Conservation (phyloP, 1,140 invertebrate genomes). For the Lerema accius region DNA sequence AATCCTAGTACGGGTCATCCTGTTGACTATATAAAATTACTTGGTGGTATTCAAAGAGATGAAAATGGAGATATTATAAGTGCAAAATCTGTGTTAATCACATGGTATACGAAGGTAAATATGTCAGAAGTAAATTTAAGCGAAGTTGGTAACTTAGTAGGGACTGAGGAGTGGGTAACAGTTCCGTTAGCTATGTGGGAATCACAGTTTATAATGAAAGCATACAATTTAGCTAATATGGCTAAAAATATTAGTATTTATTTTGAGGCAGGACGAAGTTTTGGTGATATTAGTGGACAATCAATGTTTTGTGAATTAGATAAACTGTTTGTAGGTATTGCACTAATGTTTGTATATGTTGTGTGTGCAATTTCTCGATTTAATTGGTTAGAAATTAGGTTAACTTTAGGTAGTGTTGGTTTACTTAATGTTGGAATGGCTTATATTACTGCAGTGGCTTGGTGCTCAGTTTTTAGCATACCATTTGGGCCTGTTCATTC, state of each 20-base stretch:
- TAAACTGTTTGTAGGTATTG: slow-evolving; percentile 86
- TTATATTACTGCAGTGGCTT: slow-evolving; percentile 87
- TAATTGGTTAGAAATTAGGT: slow-evolving; percentile 89
- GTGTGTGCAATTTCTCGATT: slow-evolving; percentile 88
- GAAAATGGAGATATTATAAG: slow-evolving; percentile 84
- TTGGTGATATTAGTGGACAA: slow-evolving; percentile 87
- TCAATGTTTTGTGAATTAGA: slow-evolving; percentile 89
- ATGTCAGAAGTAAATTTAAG: slow-evolving; percentile 86
- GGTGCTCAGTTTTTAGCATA: slow-evolving; percentile 89
- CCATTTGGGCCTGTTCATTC: slow-evolving; percentile 92
- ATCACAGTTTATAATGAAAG: slow-evolving; percentile 82
- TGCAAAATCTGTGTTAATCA: slow-evolving; percentile 85
- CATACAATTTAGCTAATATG: slow-evolving; percentile 69
- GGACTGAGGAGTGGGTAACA: slow-evolving; percentile 89
- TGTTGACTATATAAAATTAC: slow-evolving; percentile 85
- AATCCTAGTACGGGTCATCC: slow-evolving; percentile 87
- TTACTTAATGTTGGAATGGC: slow-evolving; percentile 89
- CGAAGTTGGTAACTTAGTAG: slow-evolving; percentile 86
- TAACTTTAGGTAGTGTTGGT: slow-evolving; percentile 86
- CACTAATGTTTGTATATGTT: slow-evolving; percentile 89
- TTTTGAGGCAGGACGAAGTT: slow-evolving; percentile 88
- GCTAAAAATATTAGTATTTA: slow-evolving; percentile 76
- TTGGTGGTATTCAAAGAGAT: slow-evolving; percentile 85
- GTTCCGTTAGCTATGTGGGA: slow-evolving; percentile 87
- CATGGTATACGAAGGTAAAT: slow-evolving; percentile 87